Conservation (phyloP, 2,888 invertebrate genomes). For the Osedax frankpressi region DNA sequence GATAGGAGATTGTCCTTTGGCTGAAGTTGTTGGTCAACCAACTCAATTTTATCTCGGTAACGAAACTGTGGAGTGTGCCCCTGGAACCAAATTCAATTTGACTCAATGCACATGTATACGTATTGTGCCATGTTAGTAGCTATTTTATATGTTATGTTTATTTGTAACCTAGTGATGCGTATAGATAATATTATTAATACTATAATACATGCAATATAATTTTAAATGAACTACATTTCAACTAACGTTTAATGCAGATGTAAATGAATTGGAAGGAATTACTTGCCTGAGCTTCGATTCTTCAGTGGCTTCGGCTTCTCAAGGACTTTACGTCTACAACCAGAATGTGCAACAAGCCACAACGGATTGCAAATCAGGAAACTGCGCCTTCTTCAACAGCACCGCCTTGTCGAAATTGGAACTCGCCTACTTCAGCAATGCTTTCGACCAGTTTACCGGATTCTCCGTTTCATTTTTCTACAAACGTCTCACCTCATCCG, state of each 20-base stretch:
- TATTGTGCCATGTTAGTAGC: not conserved
- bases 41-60: not conserved
- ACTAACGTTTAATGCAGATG: too few relatives aligned
- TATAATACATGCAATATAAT: too few relatives aligned
- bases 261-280: too few relatives aligned
- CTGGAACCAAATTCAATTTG: not conserved
- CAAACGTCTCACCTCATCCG: not conserved
- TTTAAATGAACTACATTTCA: too few relatives aligned
- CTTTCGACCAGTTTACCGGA: not conserved
- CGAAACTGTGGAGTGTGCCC: constrained; percentile 1
- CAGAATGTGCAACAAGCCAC: not conserved
- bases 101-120: not conserved
- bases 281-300: not conserved
- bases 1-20: not conserved
- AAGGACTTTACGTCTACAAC: constrained; percentile 1
- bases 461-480: constrained; percentile 2
- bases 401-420: not conserved
- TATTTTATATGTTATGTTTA: too few relatives aligned
- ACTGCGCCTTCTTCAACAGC: constrained; percentile 4
- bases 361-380: not conserved
- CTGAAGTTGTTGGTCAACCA: not conserved
- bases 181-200: too few relatives aligned
- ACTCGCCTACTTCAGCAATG: constrained; percentile 8
- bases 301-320: not conserved
- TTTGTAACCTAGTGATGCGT: too few relatives aligned